phyloP scores from a whole-genome alignment of 2,888 invertebrate species.

The Urechis unicinctus region DNA sequence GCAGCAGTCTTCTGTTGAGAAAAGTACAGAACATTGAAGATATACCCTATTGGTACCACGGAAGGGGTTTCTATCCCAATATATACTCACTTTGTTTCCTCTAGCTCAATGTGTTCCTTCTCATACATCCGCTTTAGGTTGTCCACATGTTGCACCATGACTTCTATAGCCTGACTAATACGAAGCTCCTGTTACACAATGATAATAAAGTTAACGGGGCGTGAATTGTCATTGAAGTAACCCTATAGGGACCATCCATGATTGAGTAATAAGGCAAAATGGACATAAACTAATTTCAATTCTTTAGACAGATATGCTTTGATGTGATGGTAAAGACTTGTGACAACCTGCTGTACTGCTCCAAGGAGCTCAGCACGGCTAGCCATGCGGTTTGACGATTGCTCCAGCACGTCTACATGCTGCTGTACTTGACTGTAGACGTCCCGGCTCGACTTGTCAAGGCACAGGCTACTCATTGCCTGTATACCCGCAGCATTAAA shows the following conservation, averaged over 20 bases:
- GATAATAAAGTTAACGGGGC: too few relatives aligned
- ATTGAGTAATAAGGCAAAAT: too few relatives aligned
- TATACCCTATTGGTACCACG: background rate
- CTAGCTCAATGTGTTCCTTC: constrained; percentile 56
- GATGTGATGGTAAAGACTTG: too few relatives aligned
- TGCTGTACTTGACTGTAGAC: constrained; percentile 54
- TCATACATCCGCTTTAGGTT: constrained; percentile 57
- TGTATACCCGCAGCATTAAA: too few relatives aligned
- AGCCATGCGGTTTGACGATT: constrained; percentile 51
- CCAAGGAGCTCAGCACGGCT: constrained; percentile 56
- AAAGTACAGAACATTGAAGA: too few relatives aligned
- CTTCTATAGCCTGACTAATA: constrained; percentile 56
- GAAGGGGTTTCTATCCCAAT: background rate
- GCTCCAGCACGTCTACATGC: constrained; percentile 53
- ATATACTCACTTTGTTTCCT: constrained; percentile 54
- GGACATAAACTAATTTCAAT: too few relatives aligned
- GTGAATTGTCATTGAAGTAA: too few relatives aligned
- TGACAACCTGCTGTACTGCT: constrained; percentile 56
- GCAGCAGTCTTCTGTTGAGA: too few relatives aligned
- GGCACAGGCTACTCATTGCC: constrained; percentile 53
- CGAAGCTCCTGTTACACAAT: constrained; percentile 54
- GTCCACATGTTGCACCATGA: constrained; percentile 59
- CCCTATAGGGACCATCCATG: too few relatives aligned
- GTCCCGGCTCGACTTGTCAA: constrained; percentile 55
- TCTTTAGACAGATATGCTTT: too few relatives aligned